phyloP scores from a whole-genome alignment of 30 jellyfish, hydroid and myxozoan species.

The Aurelia sp. region DNA sequence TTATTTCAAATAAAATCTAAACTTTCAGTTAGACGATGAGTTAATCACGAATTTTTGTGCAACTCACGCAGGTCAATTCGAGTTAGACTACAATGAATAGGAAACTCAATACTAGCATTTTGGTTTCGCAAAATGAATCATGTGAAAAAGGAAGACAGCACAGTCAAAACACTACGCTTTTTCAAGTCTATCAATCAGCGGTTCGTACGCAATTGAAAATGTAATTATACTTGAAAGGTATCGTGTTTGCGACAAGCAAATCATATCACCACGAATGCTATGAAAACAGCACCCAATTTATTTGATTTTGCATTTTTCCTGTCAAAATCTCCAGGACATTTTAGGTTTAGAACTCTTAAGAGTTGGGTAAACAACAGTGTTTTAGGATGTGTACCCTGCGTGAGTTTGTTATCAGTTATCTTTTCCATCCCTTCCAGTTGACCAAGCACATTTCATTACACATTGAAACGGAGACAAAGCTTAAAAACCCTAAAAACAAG shows the following conservation, averaged over 20 bases:
- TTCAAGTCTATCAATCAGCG: background rate
- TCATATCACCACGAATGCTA: slow-evolving; percentile 24
- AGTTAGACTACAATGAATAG: too few relatives aligned
- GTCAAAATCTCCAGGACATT: slow-evolving; percentile 42
- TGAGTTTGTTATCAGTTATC: slow-evolving; percentile 39
- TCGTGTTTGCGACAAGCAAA: slow-evolving; percentile 24
- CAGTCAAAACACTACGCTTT: background rate
- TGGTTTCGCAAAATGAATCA: background rate
- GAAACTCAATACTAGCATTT: too few relatives aligned
- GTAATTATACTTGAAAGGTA: slow-evolving; percentile 1
- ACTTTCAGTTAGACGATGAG: too few relatives aligned
- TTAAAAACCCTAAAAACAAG: too few relatives aligned
- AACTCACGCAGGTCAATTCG: too few relatives aligned
- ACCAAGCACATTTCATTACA: slow-evolving; percentile 31
- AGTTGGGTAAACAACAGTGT: slow-evolving; percentile 38
- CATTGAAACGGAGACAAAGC: too few relatives aligned
- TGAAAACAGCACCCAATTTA: slow-evolving; percentile 34
- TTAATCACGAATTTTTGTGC: too few relatives aligned
- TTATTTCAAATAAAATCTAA: too few relatives aligned
- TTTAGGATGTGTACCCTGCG: slow-evolving; percentile 50
- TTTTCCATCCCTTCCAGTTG: slow-evolving; percentile 21
- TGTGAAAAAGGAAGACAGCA: slow-evolving; percentile 13
- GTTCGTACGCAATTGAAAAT: background rate
- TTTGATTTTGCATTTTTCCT: slow-evolving; percentile 38
- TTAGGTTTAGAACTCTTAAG: slow-evolving; percentile 23